Percentiles rank a stretch among this genome's conserved stretches.
Evolutionary conservation across 2,113 vertebrate genomes (phyloP).

Genomic region (Phrynosoma platyrhinos): DNA sequence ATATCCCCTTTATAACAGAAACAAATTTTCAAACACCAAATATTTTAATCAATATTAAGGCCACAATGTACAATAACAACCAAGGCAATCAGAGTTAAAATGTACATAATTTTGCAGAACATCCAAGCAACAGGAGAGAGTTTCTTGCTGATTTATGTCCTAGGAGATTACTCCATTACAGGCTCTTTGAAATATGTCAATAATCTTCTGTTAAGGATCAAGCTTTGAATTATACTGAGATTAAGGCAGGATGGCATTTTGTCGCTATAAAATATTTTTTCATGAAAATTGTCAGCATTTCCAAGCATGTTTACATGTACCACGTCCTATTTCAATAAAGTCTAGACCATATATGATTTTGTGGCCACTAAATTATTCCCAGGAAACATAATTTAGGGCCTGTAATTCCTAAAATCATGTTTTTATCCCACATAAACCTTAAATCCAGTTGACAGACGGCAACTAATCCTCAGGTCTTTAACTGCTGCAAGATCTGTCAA

Average conservation of each 20-base stretch:
- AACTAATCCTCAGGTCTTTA: not conserved
- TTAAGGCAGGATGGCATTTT: not conserved
- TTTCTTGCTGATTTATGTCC: not conserved
- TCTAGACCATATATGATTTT: not conserved
- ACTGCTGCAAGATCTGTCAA: not conserved
- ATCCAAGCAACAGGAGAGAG: not conserved
- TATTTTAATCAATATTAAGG: not conserved
- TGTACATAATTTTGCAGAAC: not conserved
- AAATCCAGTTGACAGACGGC: not conserved
- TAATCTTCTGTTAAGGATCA: constrained; percentile 12
- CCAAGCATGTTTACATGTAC: not conserved
- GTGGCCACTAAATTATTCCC: not conserved
- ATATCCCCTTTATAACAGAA: no score
- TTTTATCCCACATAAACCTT: not conserved
- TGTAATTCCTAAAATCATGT: constrained; percentile 8
- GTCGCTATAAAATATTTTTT: not conserved
- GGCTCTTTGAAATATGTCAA: not conserved
- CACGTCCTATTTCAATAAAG: not conserved
- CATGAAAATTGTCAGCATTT: not conserved
- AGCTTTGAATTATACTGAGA: not conserved
- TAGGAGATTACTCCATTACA: not conserved
- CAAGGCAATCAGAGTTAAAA: not conserved
- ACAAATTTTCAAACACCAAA: not conserved
- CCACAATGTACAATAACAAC: not conserved
- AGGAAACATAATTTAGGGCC: not conserved